phyloP scores from a whole-genome alignment of 2,888 invertebrate species.

The Perizoma affinitatum region DNA sequence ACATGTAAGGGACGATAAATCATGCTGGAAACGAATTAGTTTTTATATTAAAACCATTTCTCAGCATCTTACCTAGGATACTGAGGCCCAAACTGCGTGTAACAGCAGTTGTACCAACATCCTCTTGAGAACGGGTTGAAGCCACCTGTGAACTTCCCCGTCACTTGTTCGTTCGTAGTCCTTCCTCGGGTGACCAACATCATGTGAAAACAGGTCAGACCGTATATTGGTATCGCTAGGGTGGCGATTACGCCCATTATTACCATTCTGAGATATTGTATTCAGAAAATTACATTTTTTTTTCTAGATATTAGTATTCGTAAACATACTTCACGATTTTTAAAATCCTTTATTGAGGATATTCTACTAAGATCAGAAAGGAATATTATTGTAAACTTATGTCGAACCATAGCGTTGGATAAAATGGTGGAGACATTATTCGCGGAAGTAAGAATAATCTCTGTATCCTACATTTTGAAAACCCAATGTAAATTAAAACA shows the following conservation, averaged over 20 bases:
- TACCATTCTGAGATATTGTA: conserved; percentile 86
- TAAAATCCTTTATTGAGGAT: too few relatives aligned
- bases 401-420: not conserved
- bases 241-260: conserved; percentile 96
- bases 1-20: not conserved
- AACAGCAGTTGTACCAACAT: conserved; percentile 97
- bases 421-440: conserved; percentile 12
- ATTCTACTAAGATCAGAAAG: too few relatives aligned
- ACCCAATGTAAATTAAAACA: too few relatives aligned
- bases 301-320: not conserved
- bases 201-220: conserved; percentile 98
- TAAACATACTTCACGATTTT: too few relatives aligned
- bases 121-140: conserved; percentile 99
- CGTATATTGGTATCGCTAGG: conserved; percentile 97
- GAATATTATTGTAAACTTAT: not conserved
- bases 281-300: conserved; percentile 47
- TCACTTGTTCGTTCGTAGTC: conserved; percentile 99
- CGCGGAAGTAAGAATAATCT: conserved; percentile 1
- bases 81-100: conserved; percentile 97
- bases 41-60: not conserved
- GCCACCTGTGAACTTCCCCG: conserved; percentile 99
- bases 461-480: not conserved
- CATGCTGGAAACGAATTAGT: conserved; percentile 2
- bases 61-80: conserved; percentile 93
- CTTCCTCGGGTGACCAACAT: conserved; percentile 97